Evolutionary conservation across 1,140 invertebrate species (phyloP).

Genomic region (Sinella curviseta): DNA sequence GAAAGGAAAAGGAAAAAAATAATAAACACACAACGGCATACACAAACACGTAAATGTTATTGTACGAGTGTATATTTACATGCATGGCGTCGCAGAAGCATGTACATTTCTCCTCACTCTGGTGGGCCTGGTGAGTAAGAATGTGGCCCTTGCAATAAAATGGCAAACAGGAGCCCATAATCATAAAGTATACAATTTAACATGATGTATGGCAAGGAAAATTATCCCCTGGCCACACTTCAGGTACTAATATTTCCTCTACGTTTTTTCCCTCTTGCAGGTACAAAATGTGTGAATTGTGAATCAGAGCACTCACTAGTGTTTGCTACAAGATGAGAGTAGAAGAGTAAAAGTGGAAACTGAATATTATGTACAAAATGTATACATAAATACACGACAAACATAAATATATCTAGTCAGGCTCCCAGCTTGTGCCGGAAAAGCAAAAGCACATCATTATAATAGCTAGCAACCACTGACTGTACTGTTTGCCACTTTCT

Average conservation of each 20-base stretch:
- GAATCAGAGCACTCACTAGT: background rate
- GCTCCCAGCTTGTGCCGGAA: no score
- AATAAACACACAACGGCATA: background rate
- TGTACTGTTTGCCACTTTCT: no score
- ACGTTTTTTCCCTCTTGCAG: background rate
- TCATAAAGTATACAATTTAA: conserved; percentile 28
- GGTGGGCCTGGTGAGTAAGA: background rate
- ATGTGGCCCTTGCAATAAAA: background rate
- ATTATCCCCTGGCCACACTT: conserved; percentile 6
- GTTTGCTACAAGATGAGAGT: no score
- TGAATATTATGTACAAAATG: no score
- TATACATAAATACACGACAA: no score
- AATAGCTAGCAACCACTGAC: no score
- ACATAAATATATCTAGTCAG: no score
- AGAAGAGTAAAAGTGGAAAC: no score
- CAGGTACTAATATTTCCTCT: conserved; percentile 10
- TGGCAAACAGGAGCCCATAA: conserved; percentile 12
- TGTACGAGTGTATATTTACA: background rate
- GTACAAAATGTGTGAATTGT: background rate
- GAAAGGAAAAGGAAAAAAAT: background rate
- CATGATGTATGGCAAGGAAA: conserved; percentile 15
- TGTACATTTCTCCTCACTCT: background rate
- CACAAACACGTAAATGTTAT: background rate
- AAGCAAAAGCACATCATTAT: no score
- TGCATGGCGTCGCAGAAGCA: background rate